A percentile compares a stretch with the other conserved stretches of the same genome.
These are phyloP conservation scores for Lasioglossum albipes DNA, from an alignment of 1,140 invertebrate species.

Conservation along the genomic window DNA sequence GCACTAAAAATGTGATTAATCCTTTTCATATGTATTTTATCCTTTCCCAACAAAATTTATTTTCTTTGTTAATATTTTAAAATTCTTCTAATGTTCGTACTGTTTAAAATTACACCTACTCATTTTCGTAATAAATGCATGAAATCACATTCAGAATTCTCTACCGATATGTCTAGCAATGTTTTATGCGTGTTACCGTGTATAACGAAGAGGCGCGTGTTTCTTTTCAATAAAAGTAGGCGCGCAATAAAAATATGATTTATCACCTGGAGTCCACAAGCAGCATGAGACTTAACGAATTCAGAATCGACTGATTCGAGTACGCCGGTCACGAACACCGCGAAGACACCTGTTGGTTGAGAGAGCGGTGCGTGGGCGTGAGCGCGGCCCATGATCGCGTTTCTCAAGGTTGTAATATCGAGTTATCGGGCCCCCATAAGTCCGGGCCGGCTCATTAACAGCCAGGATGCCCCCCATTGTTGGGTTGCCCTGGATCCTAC, in stretches of 20 bases:
- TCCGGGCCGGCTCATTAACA: conserved; percentile 3
- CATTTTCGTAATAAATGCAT: too few species aligned
- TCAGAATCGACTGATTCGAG: not conserved
- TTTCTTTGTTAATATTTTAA: too few species aligned
- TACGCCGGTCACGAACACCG: not conserved
- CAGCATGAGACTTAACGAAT: not conserved
- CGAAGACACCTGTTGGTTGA: not conserved
- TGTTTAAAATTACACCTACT: too few species aligned
- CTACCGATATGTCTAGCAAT: too few species aligned
- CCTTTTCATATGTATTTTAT: too few species aligned
- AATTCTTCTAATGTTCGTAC: too few species aligned
- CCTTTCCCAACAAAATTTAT: too few species aligned
- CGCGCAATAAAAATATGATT: not conserved
- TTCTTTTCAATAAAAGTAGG: too few species aligned
- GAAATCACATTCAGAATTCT: too few species aligned
- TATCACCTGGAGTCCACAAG: not conserved
- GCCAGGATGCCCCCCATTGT: not conserved
- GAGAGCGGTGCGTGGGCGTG: not conserved
- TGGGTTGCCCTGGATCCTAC: not conserved
- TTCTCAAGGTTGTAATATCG: conserved; percentile 1
- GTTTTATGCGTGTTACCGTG: too few species aligned
- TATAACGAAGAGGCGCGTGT: too few species aligned
- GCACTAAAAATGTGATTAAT: too few species aligned
- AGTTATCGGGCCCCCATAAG: not conserved
- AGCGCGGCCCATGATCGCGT: not conserved